Evolutionary conservation across 2,797 vertebrate species (phyloP).

Genomic region (Mus minutoides): DNA sequence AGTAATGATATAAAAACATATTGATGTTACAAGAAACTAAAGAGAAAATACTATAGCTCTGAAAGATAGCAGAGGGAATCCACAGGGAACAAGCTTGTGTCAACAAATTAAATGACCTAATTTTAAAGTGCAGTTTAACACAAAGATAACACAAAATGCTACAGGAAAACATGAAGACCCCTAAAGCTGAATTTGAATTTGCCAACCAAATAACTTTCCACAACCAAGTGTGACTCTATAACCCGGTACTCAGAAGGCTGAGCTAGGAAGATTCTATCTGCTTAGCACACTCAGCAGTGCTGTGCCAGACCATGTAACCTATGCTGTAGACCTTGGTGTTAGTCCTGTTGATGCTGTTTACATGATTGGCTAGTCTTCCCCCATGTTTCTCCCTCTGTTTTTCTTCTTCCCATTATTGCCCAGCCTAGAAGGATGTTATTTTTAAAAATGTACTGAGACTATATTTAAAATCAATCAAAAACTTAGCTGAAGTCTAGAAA

Average conservation of each 20-base stretch:
- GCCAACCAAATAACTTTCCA: slow-evolving; percentile 8
- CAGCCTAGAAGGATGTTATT: background rate
- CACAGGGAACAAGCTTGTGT: background rate
- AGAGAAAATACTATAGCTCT: slow-evolving; percentile 4
- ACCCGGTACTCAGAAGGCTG: background rate
- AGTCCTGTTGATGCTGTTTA: background rate
- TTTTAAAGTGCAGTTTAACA: slow-evolving; percentile 14
- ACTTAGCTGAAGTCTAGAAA: background rate
- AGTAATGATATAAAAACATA: background rate
- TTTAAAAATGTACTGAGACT: background rate
- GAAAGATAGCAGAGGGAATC: slow-evolving; percentile 30
- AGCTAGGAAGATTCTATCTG: background rate
- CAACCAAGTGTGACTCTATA: background rate
- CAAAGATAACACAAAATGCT: background rate
- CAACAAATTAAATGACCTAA: background rate
- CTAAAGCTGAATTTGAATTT: slow-evolving; percentile 39
- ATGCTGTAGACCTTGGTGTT: background rate
- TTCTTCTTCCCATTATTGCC: background rate
- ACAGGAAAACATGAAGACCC: background rate
- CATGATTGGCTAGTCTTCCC: background rate
- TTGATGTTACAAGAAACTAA: slow-evolving; percentile 27
- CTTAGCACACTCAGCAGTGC: background rate
- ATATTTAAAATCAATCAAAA: slow-evolving; percentile 16
- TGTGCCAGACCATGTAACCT: background rate
- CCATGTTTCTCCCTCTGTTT: background rate